A percentile compares a stretch with the other conserved stretches of the same genome.
These are phyloP conservation scores for Mirounga angustirostris DNA, from an alignment of 2,113 vertebrate genomes.

Conservation along the genomic window DNA sequence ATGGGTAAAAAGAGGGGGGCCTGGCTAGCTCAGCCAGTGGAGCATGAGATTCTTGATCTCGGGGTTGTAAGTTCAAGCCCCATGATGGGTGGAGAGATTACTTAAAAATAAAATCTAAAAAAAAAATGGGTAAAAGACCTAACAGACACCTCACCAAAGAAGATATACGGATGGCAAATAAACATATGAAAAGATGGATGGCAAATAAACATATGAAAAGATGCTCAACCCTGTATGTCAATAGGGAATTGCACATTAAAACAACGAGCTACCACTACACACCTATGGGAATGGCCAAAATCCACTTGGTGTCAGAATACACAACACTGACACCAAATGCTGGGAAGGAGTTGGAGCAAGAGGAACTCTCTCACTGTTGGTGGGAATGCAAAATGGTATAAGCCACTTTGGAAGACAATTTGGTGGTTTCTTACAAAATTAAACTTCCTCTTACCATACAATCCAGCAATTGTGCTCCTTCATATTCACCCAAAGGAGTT, in stretches of 20 bases:
- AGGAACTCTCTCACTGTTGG: neutral
- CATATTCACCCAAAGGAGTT: neutral
- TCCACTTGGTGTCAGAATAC: neutral
- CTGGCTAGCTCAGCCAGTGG: neutral
- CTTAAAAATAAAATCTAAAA: too few species aligned
- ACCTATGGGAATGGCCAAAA: neutral
- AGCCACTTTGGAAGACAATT: neutral
- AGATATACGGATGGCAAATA: neutral
- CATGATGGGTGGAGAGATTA: neutral
- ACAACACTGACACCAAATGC: neutral
- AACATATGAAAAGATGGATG: neutral
- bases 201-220: neutral
- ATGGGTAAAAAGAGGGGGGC: neutral
- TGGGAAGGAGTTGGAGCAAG: neutral
- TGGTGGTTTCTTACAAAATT: neutral
- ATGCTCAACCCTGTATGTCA: neutral
- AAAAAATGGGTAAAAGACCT: neutral
- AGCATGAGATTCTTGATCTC: neutral
- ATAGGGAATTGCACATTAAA: neutral
- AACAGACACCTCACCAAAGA: neutral
- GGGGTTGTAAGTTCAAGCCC: neutral
- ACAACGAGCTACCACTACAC: neutral
- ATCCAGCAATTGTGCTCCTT: neutral
- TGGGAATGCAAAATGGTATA: neutral
- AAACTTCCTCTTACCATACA: neutral